phyloP scores from a whole-genome alignment of 2,888 invertebrate genomes.

The Sarcophaga carnaria region DNA sequence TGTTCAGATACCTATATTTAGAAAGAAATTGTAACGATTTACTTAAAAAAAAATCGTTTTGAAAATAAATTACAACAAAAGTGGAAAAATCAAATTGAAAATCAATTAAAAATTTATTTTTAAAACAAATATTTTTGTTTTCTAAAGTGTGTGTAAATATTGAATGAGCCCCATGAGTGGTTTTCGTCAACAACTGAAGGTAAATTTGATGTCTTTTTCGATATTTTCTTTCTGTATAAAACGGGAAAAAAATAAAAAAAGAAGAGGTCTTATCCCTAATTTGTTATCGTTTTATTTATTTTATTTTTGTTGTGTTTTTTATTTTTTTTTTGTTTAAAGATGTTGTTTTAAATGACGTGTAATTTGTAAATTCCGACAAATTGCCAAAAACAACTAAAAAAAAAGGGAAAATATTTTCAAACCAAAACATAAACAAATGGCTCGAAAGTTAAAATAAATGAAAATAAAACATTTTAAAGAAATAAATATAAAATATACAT shows the following conservation, averaged over 20 bases:
- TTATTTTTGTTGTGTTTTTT: background rate
- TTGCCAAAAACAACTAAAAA: background rate
- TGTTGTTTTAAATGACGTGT: background rate
- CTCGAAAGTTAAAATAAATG: background rate
- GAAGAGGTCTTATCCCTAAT: background rate
- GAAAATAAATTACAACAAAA: background rate
- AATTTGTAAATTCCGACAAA: background rate
- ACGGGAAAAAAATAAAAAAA: background rate
- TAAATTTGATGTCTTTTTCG: constrained; percentile 74
- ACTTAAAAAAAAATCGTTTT: too few species aligned
- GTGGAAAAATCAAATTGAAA: constrained; percentile 50
- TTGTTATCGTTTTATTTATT: too few species aligned
- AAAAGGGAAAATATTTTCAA: background rate
- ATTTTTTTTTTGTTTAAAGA: background rate
- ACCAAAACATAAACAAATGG: background rate
- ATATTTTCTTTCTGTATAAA: background rate
- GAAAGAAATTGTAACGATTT: background rate
- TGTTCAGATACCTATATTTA: background rate
- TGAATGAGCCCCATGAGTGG: constrained; percentile 82
- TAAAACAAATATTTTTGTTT: constrained; percentile 1
- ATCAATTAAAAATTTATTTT: constrained; percentile 55
- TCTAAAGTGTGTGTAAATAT: constrained; percentile 51
- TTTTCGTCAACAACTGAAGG: constrained; percentile 81
- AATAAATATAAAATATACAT: background rate
- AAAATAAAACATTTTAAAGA: background rate